phyloP scores from a whole-genome alignment of 2,113 vertebrate species.

The Saccopteryx bilineata region DNA sequence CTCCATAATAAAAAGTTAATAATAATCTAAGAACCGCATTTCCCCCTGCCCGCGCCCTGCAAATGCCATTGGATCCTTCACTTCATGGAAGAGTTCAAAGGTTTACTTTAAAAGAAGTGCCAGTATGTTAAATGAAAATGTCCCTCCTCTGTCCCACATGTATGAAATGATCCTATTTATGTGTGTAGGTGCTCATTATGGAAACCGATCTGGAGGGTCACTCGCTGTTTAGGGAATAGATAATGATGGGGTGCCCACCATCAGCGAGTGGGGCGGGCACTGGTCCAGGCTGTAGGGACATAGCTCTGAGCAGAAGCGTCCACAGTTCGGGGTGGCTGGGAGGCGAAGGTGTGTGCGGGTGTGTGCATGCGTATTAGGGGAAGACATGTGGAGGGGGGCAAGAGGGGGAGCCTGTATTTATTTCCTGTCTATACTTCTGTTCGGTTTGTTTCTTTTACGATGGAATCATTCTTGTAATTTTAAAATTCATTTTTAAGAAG shows the following conservation, averaged over 20 bases:
- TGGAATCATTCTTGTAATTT: background rate
- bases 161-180: background rate
- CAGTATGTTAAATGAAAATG: fast-evolving
- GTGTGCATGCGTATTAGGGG: background rate
- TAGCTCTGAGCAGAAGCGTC: background rate
- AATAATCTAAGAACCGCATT: background rate
- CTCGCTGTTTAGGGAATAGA: background rate
- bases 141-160: background rate
- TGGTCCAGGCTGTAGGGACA: background rate
- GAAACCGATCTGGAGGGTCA: background rate
- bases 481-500: background rate
- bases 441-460: background rate
- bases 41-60: too few relatives aligned
- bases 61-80: background rate
- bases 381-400: too few relatives aligned
- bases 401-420: background rate
- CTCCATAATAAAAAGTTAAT: background rate
- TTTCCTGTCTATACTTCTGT: background rate
- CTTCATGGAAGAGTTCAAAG: background rate
- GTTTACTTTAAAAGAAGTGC: background rate
- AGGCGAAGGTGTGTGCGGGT: background rate
- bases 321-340: background rate
- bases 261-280: background rate
- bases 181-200: fast-evolving
- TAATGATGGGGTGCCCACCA: fast-evolving